Evolutionary conservation across 2,113 vertebrate genomes (phyloP).

Genomic region (Labeo rohita): DNA sequence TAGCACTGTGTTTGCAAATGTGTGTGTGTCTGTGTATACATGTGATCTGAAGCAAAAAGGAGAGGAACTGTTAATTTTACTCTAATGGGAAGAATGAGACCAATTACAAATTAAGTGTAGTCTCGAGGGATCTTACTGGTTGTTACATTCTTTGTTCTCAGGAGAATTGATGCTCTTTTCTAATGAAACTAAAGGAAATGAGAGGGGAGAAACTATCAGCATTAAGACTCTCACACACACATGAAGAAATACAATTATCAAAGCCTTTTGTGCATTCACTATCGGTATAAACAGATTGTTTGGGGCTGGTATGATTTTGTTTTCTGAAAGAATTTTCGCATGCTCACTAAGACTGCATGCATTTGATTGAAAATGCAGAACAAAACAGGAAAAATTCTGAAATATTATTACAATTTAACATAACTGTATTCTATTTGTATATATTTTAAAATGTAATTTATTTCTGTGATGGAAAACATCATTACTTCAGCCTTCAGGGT

Average conservation of each 20-base stretch:
- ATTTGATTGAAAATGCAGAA: not conserved
- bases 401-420: not conserved
- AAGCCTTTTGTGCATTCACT: not conserved
- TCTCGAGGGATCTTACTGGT: conserved; percentile 9
- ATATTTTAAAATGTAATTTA: not conserved
- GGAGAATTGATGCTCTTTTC: conserved; percentile 29
- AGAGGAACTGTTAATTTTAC: conserved; percentile 15
- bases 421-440: not conserved
- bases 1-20: not conserved
- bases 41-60: not conserved
- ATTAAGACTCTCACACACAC: conserved; percentile 1
- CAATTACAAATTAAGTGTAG: conserved; percentile 38
- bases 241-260: not conserved
- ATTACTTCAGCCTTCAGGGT: not conserved
- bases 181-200: conserved; percentile 23
- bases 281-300: not conserved
- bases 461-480: not conserved
- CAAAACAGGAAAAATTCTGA: not conserved
- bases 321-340: not conserved
- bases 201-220: conserved; percentile 12
- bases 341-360: not conserved
- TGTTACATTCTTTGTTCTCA: conserved; percentile 30
- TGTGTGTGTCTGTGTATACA: conserved; percentile 11
- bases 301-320: not conserved
- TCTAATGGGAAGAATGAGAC: conserved; percentile 34